phyloP scores from a whole-genome alignment of 2,888 invertebrate species.

The Lepeophtheirus nordmannii region DNA sequence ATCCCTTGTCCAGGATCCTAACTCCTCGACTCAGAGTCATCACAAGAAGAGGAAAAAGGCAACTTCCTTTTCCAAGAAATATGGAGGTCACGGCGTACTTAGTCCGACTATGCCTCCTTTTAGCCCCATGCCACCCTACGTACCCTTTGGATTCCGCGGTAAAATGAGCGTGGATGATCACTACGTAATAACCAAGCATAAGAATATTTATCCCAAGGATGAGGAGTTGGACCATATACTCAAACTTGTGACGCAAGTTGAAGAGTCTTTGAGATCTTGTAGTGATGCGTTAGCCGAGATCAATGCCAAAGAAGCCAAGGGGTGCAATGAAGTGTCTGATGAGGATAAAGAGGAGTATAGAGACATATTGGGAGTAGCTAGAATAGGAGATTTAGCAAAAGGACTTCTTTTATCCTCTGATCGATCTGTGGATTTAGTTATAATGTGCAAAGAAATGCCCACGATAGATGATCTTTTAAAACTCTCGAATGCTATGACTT shows the following conservation, averaged over 20 bases:
- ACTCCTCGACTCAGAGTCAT: neutral
- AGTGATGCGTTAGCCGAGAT: neutral
- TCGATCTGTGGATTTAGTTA: conserved; percentile 1
- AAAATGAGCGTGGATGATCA: conserved; percentile 11
- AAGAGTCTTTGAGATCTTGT: neutral
- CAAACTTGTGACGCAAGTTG: neutral
- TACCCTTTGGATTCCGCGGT: neutral
- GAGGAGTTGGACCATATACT: neutral
- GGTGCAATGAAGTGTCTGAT: neutral
- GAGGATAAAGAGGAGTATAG: conserved; percentile 6
- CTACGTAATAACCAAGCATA: conserved; percentile 16
- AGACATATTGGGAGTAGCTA: conserved; percentile 5
- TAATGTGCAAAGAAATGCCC: conserved; percentile 15
- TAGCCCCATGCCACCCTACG: neutral
- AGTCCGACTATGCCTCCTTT: too few species aligned
- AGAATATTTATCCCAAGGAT: conserved; percentile 13
- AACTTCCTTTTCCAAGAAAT: too few species aligned
- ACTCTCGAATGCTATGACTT: too few species aligned
- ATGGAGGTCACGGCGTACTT: too few species aligned
- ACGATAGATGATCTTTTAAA: neutral
- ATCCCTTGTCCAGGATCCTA: neutral
- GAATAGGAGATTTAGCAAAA: conserved; percentile 14
- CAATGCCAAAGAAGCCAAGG: conserved; percentile 4
- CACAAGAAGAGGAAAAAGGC: too few species aligned
- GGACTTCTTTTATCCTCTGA: conserved; percentile 18